Base-by-base conservation (phyloP, 2,113 vertebrate genomes). In the Eudyptes chrysolophus region DNA sequence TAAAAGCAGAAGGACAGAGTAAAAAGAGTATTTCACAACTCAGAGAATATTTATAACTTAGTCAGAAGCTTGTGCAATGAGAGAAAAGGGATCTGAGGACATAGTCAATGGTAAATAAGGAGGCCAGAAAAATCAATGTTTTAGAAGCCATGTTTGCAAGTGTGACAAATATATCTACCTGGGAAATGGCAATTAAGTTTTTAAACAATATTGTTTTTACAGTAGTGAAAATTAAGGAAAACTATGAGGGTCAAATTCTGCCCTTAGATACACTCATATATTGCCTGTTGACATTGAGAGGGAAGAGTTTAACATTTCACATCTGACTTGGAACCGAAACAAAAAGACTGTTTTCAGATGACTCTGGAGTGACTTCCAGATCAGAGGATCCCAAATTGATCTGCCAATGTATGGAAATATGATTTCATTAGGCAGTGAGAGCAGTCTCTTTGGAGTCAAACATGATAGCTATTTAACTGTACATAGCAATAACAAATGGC, bases 321-420 rank as follows among this genome's bases (percentile, higher is more conserved):
- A 10, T 90, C 64, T 75, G 84, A 84, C 69, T 95, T 94, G 90
- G 77, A 90, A 89, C 44, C 27, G 36, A 87, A 96, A 57, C 72
- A 91, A 85, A 93, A 96, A 60, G 44, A 65, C 49, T 92, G 42
- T 93, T 96, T 95, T 76, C 61, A 78, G 62, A 79, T 72, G 71
- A 82, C 46, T 92, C 77, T 82, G 66, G 74, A 92, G 84, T 75
- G 61, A 82, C 77, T 95, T 94, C 85, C 17, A 49, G 74, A 96
- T 74, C 76, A 76, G 84, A 79, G 25, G 51, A 94, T 80, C 92
- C 66, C 66, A 54, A 75, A 81, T 14, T 75, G 71, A 94, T 80
- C 58, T 92, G 54, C 57, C 48, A 20, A 16, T 64, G n/a, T 93
- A 58, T 77, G 89, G 82, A 78, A 70, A 78, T 49, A 60, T 3